phyloP scores from a whole-genome alignment of 2,113 vertebrate genomes.

The Hippocampus zosterae region DNA sequence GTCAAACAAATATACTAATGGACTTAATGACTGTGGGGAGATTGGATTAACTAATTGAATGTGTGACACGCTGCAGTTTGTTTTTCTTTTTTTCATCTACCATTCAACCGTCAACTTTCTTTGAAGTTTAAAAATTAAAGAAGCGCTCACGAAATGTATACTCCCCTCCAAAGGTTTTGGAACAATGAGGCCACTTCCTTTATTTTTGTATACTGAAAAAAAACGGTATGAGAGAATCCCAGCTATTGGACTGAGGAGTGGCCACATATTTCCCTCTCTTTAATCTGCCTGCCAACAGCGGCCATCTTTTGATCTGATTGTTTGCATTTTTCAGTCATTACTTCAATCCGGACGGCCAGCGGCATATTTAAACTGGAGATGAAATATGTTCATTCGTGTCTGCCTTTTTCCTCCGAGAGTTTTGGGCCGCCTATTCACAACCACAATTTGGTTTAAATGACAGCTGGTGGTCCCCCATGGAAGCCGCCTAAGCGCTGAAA shows the following conservation, averaged over 20 bases:
- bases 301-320: slow-evolving; percentile 24
- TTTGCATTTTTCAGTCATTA: slow-evolving; percentile 34
- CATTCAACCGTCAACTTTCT: not conserved
- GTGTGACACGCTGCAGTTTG: slow-evolving; percentile 40
- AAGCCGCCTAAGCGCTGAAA: slow-evolving; percentile 80
- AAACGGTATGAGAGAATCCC: not conserved
- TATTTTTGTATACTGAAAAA: not conserved
- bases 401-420: slow-evolving; percentile 77
- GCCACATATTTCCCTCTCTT: not conserved
- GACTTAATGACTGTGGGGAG: slow-evolving; percentile 54
- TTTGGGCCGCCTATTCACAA: slow-evolving; percentile 78
- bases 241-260: not conserved
- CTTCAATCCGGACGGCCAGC: slow-evolving; percentile 20
- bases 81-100: slow-evolving; percentile 30
- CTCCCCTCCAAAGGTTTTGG: not conserved
- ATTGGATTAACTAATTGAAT: slow-evolving; percentile 65
- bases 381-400: slow-evolving; percentile 75
- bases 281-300: slow-evolving; percentile 1
- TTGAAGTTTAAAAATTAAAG: not conserved
- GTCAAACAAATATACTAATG: slow-evolving; percentile 65
- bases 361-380: slow-evolving; percentile 75
- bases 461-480: slow-evolving; percentile 87
- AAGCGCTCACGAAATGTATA: not conserved
- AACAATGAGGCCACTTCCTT: not conserved
- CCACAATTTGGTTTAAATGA: slow-evolving; percentile 88